phyloP scores from a whole-genome alignment of 2,797 vertebrate species.

The Gymnodraco acuticeps region DNA sequence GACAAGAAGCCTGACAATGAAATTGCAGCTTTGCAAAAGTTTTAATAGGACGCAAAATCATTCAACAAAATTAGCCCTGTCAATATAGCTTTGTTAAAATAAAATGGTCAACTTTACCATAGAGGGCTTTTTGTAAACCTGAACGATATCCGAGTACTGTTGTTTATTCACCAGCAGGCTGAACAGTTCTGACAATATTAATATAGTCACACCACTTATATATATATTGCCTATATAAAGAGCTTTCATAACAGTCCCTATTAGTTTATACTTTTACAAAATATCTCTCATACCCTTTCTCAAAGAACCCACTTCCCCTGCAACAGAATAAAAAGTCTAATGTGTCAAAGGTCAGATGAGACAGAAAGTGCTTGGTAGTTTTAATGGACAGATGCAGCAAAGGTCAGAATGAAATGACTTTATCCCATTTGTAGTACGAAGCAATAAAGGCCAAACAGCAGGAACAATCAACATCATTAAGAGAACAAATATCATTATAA shows the following conservation, averaged over 20 bases:
- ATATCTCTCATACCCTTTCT: slow-evolving; percentile 1
- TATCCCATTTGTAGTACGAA: slow-evolving; percentile 14
- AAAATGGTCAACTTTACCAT: not conserved
- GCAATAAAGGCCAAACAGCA: slow-evolving; percentile 2
- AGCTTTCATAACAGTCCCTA: not conserved
- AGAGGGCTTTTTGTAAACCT: not conserved
- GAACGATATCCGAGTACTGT: not conserved
- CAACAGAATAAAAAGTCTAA: slow-evolving; percentile 9
- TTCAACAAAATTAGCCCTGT: not conserved
- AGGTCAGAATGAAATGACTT: slow-evolving; percentile 35
- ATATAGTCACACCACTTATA: not conserved
- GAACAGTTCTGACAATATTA: not conserved
- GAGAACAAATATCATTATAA: slow-evolving; percentile 4
- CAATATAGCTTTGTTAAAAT: not conserved
- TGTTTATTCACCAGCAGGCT: slow-evolving; percentile 2
- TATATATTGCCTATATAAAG: not conserved
- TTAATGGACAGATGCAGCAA: slow-evolving; percentile 8
- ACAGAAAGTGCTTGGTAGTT: slow-evolving; percentile 13
- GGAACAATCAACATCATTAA: slow-evolving; percentile 21
- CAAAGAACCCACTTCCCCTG: too few relatives aligned
- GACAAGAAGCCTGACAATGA: not conserved
- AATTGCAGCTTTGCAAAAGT: too few relatives aligned
- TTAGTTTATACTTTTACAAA: not conserved
- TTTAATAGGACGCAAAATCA: not conserved
- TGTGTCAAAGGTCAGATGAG: slow-evolving; percentile 27